Base-by-base conservation (phyloP, 2,888 invertebrate species). In the Scaptomyza polygonia region DNA sequence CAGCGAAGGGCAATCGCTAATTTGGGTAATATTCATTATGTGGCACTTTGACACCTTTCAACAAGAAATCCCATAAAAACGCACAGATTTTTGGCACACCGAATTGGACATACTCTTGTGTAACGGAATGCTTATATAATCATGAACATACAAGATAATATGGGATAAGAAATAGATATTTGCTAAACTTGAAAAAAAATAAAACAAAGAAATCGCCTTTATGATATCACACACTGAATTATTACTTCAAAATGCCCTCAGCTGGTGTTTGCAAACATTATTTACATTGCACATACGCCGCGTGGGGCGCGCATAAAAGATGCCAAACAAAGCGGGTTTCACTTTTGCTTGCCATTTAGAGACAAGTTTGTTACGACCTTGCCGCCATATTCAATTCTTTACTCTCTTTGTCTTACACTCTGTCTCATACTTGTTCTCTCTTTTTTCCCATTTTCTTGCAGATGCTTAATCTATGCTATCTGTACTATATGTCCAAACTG, bases 401-500 rank as follows among this genome's bases (percentile, higher is more conserved):
- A 2, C 21, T 11, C 34, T 9, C 12, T 43, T 6, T n/a, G n/a
- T 21, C 18, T 47, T 7, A 9, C 34, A 9, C 12, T 43, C 9
- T 21, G 3, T 21, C 18, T 47, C 7, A n/a, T 21, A 7, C 40
- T 16, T 11, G 11, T 44, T 30, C 42, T 29, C 27, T n/a, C 27
- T 18, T 14, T 51, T 0, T 42, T 7, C 14, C 18, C 7, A 14
- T 16, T 42, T 2, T 73, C 8, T 14, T 39, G 16, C 9, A 92
- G 92, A 92, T 92, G 92, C 85, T 92, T 11, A 92, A 92, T 64
- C 79, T 92, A 52, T 96, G 96, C 73, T 97, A 97, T 93, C 93
- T 96, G 89, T 98, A 97, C 91, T 97, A 97, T 91, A 91, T 98
- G 77, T 96, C 97, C 58, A 98, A 98, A 92, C 94, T 98, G 84